Evolutionary conservation across 1,140 invertebrate species (phyloP).

Genomic region (Solenopsis fugax): DNA sequence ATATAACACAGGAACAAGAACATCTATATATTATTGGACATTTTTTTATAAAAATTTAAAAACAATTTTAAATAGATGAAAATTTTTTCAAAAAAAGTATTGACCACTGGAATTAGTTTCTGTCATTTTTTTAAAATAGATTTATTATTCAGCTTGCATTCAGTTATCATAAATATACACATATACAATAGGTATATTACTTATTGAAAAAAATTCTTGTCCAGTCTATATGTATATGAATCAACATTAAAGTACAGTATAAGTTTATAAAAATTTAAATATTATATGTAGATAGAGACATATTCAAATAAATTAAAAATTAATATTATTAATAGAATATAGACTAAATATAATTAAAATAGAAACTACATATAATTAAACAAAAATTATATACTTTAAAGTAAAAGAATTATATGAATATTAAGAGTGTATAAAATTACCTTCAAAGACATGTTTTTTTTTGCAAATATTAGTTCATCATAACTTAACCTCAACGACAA

Average conservation of each 20-base stretch:
- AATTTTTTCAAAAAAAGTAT: background rate
- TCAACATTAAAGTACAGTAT: too few species aligned
- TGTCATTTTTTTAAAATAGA: background rate
- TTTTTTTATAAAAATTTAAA: background rate
- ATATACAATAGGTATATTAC: too few species aligned
- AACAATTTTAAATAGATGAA: background rate
- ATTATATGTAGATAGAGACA: too few species aligned
- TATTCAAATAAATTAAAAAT: too few species aligned
- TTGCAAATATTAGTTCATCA: background rate
- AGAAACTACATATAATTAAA: background rate
- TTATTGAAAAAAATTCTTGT: too few species aligned
- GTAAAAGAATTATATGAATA: background rate
- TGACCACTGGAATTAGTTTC: background rate
- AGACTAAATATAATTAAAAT: background rate
- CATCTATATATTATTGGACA: background rate
- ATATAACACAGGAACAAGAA: background rate
- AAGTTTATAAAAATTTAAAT: too few species aligned
- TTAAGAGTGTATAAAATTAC: background rate
- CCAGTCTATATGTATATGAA: too few species aligned
- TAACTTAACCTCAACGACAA: background rate
- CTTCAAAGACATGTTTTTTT: conserved; percentile 40
- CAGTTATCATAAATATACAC: background rate
- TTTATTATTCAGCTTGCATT: background rate
- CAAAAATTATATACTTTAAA: background rate
- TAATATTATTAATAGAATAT: too few species aligned